Evolutionary conservation across 2,888 invertebrate species (phyloP).

Genomic region (Drosophila neonasuta): DNA sequence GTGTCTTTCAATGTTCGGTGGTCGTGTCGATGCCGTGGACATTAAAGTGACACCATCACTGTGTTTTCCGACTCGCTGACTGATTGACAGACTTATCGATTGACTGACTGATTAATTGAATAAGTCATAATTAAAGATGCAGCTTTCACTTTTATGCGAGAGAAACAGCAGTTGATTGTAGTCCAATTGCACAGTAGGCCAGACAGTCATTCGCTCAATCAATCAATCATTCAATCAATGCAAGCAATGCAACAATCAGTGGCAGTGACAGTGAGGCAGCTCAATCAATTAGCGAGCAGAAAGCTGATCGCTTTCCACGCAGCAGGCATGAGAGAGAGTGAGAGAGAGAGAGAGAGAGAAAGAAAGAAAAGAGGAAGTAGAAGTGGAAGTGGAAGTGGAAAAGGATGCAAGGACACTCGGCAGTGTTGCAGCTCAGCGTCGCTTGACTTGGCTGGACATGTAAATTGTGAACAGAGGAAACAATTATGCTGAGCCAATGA

Average conservation of each 20-base stretch:
- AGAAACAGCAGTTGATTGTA: too few relatives aligned
- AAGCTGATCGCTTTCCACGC: constrained; percentile 11
- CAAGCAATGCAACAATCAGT: constrained; percentile 43
- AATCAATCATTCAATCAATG: not conserved
- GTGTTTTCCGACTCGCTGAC: too few relatives aligned
- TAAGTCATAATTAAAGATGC: not conserved
- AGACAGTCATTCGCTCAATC: constrained; percentile 20
- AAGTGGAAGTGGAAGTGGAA: not conserved
- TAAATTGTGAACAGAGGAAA: constrained; percentile 63
- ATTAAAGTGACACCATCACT: not conserved
- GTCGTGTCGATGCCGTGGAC: not conserved
- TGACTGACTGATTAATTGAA: not conserved
- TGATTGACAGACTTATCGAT: too few relatives aligned
- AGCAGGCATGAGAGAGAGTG: not conserved
- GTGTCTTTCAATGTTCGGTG: not conserved
- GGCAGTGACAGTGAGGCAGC: constrained; percentile 19
- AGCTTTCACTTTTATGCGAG: not conserved
- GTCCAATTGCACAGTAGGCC: too few relatives aligned
- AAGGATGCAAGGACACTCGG: constrained; percentile 7
- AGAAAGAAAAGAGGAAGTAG: not conserved
- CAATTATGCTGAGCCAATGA: constrained; percentile 73
- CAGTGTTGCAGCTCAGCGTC: constrained; percentile 7
- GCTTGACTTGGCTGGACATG: constrained; percentile 50
- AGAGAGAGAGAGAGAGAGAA: not conserved
- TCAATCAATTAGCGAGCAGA: constrained; percentile 62